Conservation (phyloP, 2,797 vertebrate species). For the Lagorchestes hirsutus region DNA sequence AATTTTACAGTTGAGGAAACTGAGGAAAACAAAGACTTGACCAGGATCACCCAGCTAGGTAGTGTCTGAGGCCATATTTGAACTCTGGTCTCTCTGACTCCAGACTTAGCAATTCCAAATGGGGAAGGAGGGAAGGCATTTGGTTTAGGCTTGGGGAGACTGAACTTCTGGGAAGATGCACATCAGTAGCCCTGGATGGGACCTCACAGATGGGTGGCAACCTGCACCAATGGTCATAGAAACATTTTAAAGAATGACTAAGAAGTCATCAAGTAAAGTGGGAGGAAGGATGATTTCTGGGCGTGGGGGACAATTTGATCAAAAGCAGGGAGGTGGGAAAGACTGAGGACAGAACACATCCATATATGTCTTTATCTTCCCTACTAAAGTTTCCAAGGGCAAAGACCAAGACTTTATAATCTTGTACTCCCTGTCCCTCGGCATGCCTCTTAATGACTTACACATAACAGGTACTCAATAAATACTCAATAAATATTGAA, state of each 20-base stretch:
- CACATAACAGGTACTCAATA: neutral
- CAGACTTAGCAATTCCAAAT: neutral
- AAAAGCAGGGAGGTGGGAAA: neutral
- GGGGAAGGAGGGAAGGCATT: neutral
- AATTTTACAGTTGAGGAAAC: neutral
- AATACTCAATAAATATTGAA: neutral
- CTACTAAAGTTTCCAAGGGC: neutral
- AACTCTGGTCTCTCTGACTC: neutral
- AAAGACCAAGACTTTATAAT: neutral
- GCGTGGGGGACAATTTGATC: neutral
- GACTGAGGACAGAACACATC: neutral
- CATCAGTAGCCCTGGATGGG: neutral
- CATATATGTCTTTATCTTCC: neutral
- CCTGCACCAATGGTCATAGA: neutral
- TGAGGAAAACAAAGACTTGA: neutral
- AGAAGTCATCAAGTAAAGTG: neutral
- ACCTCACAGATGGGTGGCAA: neutral
- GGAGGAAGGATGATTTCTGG: neutral
- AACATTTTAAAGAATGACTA: neutral
- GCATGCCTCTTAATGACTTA: neutral
- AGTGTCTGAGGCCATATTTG: neutral
- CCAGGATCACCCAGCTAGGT: no score
- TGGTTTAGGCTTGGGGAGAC: neutral
- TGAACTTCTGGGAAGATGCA: neutral
- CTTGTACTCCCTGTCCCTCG: neutral